phyloP scores from a whole-genome alignment of 2,113 vertebrate species.

The Erythrocercus mccallii region DNA sequence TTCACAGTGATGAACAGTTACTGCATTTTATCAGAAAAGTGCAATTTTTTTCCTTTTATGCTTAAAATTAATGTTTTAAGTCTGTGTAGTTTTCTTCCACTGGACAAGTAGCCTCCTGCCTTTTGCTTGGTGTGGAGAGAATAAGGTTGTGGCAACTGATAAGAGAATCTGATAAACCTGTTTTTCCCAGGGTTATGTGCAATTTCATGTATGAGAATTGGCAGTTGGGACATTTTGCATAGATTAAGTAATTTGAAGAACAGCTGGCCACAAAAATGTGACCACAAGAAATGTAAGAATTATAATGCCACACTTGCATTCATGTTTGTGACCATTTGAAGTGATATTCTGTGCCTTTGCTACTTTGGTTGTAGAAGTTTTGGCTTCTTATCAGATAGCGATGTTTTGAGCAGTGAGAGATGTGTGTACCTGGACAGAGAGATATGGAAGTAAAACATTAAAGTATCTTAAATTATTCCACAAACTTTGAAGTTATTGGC shows the following conservation, averaged over 20 bases:
- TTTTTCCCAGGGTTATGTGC: background rate
- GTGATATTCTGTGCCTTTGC: background rate
- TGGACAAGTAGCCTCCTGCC: background rate
- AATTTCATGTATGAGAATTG: accelerated
- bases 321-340: background rate
- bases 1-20: background rate
- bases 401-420: background rate
- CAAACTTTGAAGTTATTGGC: background rate
- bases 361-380: background rate
- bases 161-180: background rate
- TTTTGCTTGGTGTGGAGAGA: background rate
- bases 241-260: background rate
- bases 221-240: background rate
- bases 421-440: background rate
- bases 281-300: background rate
- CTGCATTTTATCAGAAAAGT: background rate
- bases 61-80: background rate
- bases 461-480: background rate
- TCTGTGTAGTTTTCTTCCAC: background rate
- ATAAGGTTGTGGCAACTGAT: background rate
- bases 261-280: background rate
- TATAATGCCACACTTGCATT: background rate
- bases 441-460: background rate
- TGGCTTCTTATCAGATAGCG: background rate
- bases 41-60: background rate